phyloP scores from a whole-genome alignment of 2,888 invertebrate species.

The Metalampra italica region DNA sequence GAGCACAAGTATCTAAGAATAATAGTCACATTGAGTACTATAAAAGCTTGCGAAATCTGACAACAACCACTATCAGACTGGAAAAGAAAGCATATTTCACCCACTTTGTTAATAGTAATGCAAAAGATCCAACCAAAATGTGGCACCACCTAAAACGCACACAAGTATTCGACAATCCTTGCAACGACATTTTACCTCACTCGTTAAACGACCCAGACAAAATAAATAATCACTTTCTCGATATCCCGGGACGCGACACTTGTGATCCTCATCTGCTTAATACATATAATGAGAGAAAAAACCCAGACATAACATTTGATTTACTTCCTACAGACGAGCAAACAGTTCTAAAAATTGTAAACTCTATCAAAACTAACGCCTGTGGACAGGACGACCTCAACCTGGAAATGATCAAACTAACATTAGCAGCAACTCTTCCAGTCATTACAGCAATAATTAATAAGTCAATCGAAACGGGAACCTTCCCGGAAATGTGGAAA shows the following conservation, averaged over 20 bases:
- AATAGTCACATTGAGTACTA: background rate
- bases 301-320: background rate
- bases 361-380: background rate
- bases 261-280: background rate
- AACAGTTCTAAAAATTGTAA: background rate
- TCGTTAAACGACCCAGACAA: too few relatives aligned
- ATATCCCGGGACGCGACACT: background rate
- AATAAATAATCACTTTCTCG: background rate
- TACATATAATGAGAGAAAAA: background rate
- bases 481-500: background rate
- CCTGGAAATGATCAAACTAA: background rate
- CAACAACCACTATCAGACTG: background rate
- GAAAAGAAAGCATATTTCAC: background rate
- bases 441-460: background rate
- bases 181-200: background rate
- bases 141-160: background rate
- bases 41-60: background rate
- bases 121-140: background rate
- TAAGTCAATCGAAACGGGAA: background rate
- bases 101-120: too few relatives aligned
- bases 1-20: too few relatives aligned
- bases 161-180: background rate
- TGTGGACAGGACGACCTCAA: background rate
- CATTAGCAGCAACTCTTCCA: background rate
- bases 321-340: background rate